Evolutionary conservation across 2,888 invertebrate genomes (phyloP).

Genomic region (Eupithecia centaureata): DNA sequence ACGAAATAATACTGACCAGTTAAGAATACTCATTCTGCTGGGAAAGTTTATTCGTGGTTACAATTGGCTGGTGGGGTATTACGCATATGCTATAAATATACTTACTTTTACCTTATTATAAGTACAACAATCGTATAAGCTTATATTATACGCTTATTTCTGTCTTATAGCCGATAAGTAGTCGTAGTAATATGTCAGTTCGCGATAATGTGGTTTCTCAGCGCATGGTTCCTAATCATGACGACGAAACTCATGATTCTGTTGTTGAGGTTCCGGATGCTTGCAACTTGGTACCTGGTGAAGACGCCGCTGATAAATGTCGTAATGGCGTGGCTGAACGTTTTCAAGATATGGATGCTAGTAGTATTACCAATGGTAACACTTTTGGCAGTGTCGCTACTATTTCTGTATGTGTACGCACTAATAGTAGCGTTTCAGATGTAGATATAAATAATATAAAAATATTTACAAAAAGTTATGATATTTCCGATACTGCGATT

Average conservation of each 20-base stretch:
- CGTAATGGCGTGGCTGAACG: neutral
- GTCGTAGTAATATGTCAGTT: neutral
- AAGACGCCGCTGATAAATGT: neutral
- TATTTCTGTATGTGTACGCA: neutral
- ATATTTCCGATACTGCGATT: neutral
- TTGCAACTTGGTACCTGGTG: neutral
- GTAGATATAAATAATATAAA: neutral
- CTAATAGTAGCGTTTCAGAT: neutral
- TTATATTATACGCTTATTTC: neutral
- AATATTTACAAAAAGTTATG: neutral
- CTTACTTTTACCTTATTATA: neutral
- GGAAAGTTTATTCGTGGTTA: neutral
- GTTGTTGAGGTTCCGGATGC: neutral
- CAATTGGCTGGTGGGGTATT: neutral
- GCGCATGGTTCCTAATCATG: neutral
- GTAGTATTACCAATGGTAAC: neutral
- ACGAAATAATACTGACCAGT: slow-evolving; percentile 10
- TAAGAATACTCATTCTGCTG: slow-evolving; percentile 9
- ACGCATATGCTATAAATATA: neutral
- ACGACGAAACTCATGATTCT: neutral
- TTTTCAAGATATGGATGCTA: neutral
- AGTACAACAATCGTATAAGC: neutral
- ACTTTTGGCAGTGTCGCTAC: neutral
- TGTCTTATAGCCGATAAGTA: neutral
- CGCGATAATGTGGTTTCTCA: neutral